Evolutionary conservation across 2,113 vertebrate species (phyloP), one percentile per base, ranked within the genome.

Genomic region (Rostratula benghalensis): DNA sequence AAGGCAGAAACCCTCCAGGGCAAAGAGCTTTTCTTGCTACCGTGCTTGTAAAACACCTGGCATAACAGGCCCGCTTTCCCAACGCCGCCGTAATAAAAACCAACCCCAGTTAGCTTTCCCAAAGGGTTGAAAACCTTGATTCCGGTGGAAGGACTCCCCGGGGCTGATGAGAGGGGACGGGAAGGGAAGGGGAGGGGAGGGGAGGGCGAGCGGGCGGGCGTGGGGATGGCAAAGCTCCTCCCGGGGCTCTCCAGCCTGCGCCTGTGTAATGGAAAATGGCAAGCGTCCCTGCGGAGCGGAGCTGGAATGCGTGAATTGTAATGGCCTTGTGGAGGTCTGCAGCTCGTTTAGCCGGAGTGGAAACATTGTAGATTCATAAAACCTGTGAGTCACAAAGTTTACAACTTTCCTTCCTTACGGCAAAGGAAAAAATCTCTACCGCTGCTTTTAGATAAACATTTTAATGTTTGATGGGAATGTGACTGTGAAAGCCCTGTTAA

Each of bases 181-280:
- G 56, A 69, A 21, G 37, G 56, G 73, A 39, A n/a, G 43, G n/a
- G n/a, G n/a, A n/a, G n/a, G n/a, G n/a, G n/a, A n/a, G n/a, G n/a
- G n/a, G n/a, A n/a, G n/a, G n/a, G n/a, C n/a, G n/a, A n/a, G n/a
- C n/a, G n/a, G 33, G 56, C 6, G 2, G 30, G 41, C 6, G 20
- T 13, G 2, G 57, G 73, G 53, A 70, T 69, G 90, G 84, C 61
- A 68, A 30, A 2, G 4, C 76, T 95, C 53, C 68, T 4, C 3
- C 39, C 3, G 0, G 48, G 69, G 68, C 83, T 91, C 46, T 86
- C 81, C 80, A 63, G 87, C 74, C n/a, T 67, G 45, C 59, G 79
- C 68, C 79, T 74, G 31, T 94, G 90, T 94, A 63, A 97, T 94
- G 90, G 94, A 95, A 95, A 97, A 97, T 91, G 92, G 82, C 93